Evolutionary conservation across 2,113 vertebrate species (phyloP).

Genomic region (Eira barbara): DNA sequence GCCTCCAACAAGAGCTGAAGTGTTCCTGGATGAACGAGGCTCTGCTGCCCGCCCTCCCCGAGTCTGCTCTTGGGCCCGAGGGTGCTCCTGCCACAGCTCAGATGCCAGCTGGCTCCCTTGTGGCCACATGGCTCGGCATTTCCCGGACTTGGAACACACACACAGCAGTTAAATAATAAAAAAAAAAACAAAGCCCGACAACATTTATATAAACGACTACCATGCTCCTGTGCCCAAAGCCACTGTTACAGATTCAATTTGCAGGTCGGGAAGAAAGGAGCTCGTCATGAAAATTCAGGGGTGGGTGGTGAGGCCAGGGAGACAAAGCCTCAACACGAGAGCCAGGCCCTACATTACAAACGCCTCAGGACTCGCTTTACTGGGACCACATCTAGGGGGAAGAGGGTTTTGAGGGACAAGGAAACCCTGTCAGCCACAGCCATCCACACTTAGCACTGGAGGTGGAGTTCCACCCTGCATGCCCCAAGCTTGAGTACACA

Average conservation of each 20-base stretch:
- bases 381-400: neutral
- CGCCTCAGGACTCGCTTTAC: neutral
- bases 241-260: neutral
- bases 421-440: neutral
- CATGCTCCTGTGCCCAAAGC: neutral
- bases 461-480: neutral
- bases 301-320: neutral
- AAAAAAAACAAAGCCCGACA: neutral
- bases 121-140: neutral
- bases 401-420: neutral
- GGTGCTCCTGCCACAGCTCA: neutral
- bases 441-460: neutral
- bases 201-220: constrained; percentile 6
- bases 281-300: neutral
- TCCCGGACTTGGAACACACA: neutral
- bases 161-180: constrained; percentile 36
- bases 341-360: neutral
- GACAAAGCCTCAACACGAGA: neutral
- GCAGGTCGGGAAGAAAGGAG: neutral
- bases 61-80: neutral
- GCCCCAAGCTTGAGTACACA: neutral
- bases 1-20: neutral
- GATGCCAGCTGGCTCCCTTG: neutral
- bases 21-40: neutral
- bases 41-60: accelerated